phyloP scores from a whole-genome alignment of 2,797 vertebrate species.

The Gorsachius magnificus region DNA sequence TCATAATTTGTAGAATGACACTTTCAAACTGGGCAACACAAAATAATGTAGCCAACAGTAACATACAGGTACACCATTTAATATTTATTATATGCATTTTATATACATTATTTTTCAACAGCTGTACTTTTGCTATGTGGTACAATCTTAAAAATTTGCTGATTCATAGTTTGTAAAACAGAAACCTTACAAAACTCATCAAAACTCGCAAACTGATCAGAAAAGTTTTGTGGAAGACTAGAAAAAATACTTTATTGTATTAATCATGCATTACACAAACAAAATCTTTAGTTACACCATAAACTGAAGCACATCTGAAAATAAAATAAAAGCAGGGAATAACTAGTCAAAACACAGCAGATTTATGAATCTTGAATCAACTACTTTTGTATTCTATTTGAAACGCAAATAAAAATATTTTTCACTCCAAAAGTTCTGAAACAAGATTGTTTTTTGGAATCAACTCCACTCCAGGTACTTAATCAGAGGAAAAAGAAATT shows the following conservation, averaged over 20 bases:
- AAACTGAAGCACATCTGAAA: constrained; percentile 85
- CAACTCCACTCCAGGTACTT: constrained; percentile 70
- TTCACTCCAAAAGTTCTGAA: constrained; percentile 78
- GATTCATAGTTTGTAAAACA: constrained; percentile 94
- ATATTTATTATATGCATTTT: constrained; percentile 99
- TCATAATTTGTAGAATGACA: constrained; percentile 69
- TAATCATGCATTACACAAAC: constrained; percentile 99
- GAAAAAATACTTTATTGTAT: constrained; percentile 99
- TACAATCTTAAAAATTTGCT: constrained; percentile 98
- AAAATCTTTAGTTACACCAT: constrained; percentile 90
- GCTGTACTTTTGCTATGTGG: constrained; percentile 90
- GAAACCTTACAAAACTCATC: constrained; percentile 95
- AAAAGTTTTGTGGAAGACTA: constrained; percentile 96
- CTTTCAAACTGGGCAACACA: constrained; percentile 76
- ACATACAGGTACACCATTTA: constrained; percentile 98
- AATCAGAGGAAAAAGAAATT: constrained; percentile 58
- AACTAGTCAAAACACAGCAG: constrained; percentile 82
- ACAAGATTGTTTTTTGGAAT: constrained; percentile 72
- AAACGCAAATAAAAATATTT: constrained; percentile 78
- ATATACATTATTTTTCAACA: constrained; percentile 98
- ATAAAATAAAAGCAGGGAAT: constrained; percentile 76
- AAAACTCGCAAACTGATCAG: constrained; percentile 94
- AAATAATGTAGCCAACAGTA: constrained; percentile 81
- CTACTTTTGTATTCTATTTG: constrained; percentile 76
- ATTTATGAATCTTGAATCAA: constrained; percentile 81